Conservation (phyloP, 2,888 invertebrate species). For the Spicauda simplicius region DNA sequence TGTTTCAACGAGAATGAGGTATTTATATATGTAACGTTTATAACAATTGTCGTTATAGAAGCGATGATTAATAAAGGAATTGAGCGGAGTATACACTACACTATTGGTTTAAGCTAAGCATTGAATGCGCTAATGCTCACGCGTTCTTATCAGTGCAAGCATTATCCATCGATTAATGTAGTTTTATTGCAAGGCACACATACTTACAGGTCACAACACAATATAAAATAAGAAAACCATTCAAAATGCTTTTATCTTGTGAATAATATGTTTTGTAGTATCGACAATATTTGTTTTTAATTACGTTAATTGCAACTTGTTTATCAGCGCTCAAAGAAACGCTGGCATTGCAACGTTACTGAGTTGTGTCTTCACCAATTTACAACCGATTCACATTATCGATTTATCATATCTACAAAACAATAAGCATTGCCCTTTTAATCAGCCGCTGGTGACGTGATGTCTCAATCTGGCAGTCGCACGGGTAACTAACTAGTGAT, state of each 20-base stretch:
- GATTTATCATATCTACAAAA: constrained; percentile 49
- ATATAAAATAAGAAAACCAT: not conserved
- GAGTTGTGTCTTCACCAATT: constrained; percentile 6
- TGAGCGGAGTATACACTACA: not conserved
- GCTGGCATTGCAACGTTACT: constrained; percentile 3
- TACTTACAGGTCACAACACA: not conserved
- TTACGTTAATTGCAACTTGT: not conserved
- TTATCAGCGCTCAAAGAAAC: not conserved
- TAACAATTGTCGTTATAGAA: not conserved
- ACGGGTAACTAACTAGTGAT: constrained; percentile 1
- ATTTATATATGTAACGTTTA: not conserved
- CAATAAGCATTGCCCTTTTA: constrained; percentile 47
- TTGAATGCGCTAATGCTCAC: not conserved
- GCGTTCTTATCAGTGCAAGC: not conserved
- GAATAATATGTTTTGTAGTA: not conserved
- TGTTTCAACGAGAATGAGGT: not conserved
- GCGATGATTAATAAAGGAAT: constrained; percentile 2
- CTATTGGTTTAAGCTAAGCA: not conserved
- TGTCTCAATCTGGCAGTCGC: constrained; percentile 40
- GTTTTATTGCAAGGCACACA: not conserved
- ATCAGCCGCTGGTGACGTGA: constrained; percentile 52
- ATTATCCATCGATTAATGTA: not conserved
- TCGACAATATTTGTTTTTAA: not conserved
- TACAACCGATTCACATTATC: constrained; percentile 43
- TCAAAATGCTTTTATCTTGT: not conserved